These are phyloP conservation scores for Sesamia inferens DNA, from an alignment of 2,888 invertebrate genomes.

Conservation along the genomic window DNA sequence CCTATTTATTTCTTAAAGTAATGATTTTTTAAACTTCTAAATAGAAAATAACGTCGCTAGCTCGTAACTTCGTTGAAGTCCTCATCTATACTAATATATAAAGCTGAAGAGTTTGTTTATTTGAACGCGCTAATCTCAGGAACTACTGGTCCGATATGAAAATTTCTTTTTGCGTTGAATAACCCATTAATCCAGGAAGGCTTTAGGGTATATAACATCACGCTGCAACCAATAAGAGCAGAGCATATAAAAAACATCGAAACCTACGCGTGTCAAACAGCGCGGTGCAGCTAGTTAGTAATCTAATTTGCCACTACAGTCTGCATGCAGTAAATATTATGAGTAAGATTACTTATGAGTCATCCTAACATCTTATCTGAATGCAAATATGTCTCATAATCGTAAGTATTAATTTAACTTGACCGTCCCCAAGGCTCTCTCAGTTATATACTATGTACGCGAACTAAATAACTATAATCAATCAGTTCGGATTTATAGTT, in stretches of 20 bases:
- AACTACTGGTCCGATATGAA: too few relatives aligned
- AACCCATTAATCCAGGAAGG: too few relatives aligned
- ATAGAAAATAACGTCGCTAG: neutral
- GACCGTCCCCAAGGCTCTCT: neutral
- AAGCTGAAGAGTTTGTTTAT: too few relatives aligned
- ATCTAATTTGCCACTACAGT: neutral
- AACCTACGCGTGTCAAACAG: too few relatives aligned
- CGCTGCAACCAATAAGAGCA: too few relatives aligned
- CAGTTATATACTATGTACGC: neutral
- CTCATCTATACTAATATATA: too few relatives aligned
- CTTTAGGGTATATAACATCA: too few relatives aligned
- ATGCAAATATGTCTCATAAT: conserved; percentile 5
- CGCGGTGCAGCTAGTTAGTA: too few relatives aligned
- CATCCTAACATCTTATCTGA: conserved; percentile 6
- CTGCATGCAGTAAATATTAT: conserved; percentile 3
- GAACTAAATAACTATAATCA: conserved; percentile 21
- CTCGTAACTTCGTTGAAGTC: neutral
- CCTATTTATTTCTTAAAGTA: neutral
- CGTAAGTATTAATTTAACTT: neutral
- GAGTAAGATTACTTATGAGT: conserved; percentile 1
- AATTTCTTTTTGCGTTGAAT: too few relatives aligned
- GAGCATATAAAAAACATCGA: too few relatives aligned
- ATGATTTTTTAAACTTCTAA: neutral
- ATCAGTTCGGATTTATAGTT: conserved; percentile 19
- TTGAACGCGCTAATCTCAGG: too few relatives aligned